Base-by-base conservation (phyloP, 2,113 vertebrate species). In the Ceuthmochares aereus region DNA sequence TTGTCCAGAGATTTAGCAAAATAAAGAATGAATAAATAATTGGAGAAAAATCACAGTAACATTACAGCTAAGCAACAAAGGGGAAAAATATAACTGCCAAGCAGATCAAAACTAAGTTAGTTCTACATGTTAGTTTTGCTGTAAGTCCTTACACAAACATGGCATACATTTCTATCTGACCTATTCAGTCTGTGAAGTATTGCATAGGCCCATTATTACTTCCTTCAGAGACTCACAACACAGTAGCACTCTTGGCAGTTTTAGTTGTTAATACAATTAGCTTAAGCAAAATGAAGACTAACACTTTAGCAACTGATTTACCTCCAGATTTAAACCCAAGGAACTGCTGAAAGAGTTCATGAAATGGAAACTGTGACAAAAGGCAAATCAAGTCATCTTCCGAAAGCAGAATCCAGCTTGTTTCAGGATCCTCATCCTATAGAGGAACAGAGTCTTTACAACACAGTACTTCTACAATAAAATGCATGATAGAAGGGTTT, bases 351-450 rank as follows among this genome's bases (percentile, higher is more conserved):
- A 99, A 99, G 72, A 99, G 98, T 66, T 99, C 98, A 94, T 99
- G 98, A 97, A 99, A 99, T 1, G 99, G 99, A 76, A 99, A 99
- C 97, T 99, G 99, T 84, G 98, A 99, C 72, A 99, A 97, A 17
- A 99, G 95, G 26, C 97, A 97, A 82, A 99, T 98, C 74, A 99
- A 97, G 87, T 99, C 99, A 77, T 99, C 99, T 95, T 99, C 99
- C 72, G 98, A 98, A 82, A 99, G 98, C 21, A 99, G 97, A 96
- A 99, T 92, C 99, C 99, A 99, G 97, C 99, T 99, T 69, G 98
- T 99, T 75, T 99, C 99, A 56, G 99, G 99, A 89, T 99, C 99
- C 95, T 99, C 99, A 92, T 99, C 99, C 99, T 99, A 80, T 1
- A 52, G 36, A 66, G 37, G 86, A 77, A 93, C 3, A 84, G 3